Evolutionary conservation across 1,140 invertebrate species (phyloP).

Genomic region (Drosophila sturtevanti): DNA sequence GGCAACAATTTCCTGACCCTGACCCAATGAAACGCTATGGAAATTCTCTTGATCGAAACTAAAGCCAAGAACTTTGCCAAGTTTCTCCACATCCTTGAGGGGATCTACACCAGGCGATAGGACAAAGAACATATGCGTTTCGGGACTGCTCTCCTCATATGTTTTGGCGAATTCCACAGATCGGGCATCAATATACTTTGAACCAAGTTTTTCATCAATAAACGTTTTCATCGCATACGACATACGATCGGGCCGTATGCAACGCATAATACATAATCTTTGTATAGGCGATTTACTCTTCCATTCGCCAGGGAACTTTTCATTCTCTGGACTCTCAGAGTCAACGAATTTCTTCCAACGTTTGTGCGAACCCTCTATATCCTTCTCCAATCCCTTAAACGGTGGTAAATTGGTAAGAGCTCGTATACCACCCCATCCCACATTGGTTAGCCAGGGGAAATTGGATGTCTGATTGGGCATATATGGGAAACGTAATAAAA

Average conservation of each 20-base stretch:
- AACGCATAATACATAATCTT: slow-evolving; percentile 95
- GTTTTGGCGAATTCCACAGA: slow-evolving; percentile 92
- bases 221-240: slow-evolving; percentile 86
- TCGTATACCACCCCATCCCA: slow-evolving; percentile 94
- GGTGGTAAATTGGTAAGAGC: slow-evolving; percentile 90
- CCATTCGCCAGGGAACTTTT: slow-evolving; percentile 98
- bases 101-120: slow-evolving; percentile 97
- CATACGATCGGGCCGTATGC: slow-evolving; percentile 95
- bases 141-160: slow-evolving; percentile 92
- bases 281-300: slow-evolving; percentile 95
- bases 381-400: slow-evolving; percentile 94
- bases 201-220: slow-evolving; percentile 93
- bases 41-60: slow-evolving; percentile 92
- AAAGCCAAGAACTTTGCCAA: slow-evolving; percentile 90
- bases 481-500: slow-evolving; percentile 91
- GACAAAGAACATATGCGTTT: slow-evolving; percentile 96
- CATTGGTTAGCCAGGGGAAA: slow-evolving; percentile 92
- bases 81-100: slow-evolving; percentile 92
- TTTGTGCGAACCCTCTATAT: slow-evolving; percentile 95
- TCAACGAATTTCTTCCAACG: slow-evolving; percentile 96
- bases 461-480: slow-evolving; percentile 88
- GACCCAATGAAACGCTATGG: slow-evolving; percentile 96
- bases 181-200: slow-evolving; percentile 91
- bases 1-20: slow-evolving; percentile 96
- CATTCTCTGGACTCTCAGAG: slow-evolving; percentile 94